Evolutionary conservation across 1,140 invertebrate genomes (phyloP).

Genomic region (Heliconius hewitsoni): DNA sequence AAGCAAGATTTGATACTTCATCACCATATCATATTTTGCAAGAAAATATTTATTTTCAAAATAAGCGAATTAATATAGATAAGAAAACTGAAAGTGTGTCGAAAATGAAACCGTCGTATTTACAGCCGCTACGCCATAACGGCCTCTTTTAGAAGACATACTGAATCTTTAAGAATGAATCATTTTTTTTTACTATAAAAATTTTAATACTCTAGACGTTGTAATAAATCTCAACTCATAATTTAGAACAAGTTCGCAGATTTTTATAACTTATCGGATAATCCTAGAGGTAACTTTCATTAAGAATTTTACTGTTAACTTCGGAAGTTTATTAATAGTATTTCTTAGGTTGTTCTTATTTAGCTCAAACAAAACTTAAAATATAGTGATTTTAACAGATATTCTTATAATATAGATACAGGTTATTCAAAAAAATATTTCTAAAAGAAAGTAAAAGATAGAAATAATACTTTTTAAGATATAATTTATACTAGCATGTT

Average conservation of each 20-base stretch:
- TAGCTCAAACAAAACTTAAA: conserved; percentile 2
- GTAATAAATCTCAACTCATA: conserved; percentile 1
- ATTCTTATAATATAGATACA: too few species aligned
- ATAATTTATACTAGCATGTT: not conserved
- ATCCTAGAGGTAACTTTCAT: conserved; percentile 16
- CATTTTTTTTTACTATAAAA: not conserved
- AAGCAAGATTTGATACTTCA: too few species aligned
- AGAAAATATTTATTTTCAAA: too few species aligned
- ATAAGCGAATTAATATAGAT: too few species aligned
- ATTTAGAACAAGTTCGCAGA: not conserved
- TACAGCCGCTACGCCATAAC: too few species aligned
- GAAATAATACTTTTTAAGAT: not conserved
- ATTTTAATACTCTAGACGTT: not conserved
- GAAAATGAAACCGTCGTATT: too few species aligned
- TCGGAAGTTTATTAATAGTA: conserved; percentile 15
- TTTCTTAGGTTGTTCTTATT: conserved; percentile 12
- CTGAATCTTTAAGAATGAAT: not conserved
- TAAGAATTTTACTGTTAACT: conserved; percentile 20
- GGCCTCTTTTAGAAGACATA: too few species aligned
- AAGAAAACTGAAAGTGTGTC: too few species aligned
- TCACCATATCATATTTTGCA: too few species aligned
- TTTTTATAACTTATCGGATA: conserved; percentile 10
- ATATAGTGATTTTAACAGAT: not conserved
- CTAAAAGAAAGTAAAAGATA: not conserved
- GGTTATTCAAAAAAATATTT: not conserved